Conservation (phyloP, 2,888 invertebrate species). For the Scaptomyza caliginosa region DNA sequence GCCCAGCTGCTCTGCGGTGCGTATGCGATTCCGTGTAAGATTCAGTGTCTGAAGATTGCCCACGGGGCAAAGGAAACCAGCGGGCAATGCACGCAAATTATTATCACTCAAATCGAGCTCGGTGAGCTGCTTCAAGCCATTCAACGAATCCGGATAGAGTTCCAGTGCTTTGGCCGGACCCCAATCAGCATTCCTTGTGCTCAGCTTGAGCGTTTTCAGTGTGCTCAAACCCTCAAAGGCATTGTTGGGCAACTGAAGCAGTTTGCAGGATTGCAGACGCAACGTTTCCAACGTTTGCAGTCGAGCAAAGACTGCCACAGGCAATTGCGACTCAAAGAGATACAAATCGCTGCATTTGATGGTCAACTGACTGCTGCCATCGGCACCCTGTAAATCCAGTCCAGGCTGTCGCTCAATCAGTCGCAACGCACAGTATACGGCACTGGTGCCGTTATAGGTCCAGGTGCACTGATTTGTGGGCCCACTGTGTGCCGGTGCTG, state of each 20-base stretch:
- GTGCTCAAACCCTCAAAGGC: constrained; percentile 92
- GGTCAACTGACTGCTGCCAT: constrained; percentile 89
- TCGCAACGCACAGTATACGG: constrained; percentile 88
- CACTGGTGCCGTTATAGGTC: constrained; percentile 84
- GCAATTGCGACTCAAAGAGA: constrained; percentile 91
- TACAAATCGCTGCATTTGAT: constrained; percentile 92
- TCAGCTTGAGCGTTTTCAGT: constrained; percentile 88
- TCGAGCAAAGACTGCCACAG: constrained; percentile 89
- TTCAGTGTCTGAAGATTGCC: constrained; percentile 92
- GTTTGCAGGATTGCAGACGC: constrained; percentile 91
- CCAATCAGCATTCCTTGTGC: constrained; percentile 93
- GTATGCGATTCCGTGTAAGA: constrained; percentile 92
- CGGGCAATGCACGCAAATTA: constrained; percentile 91
- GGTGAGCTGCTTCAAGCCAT: constrained; percentile 92
- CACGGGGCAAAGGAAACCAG: constrained; percentile 91
- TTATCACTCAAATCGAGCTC: constrained; percentile 92
- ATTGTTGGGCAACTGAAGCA: constrained; percentile 89
- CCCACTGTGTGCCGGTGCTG: constrained; percentile 60
- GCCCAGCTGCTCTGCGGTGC: constrained; percentile 91
- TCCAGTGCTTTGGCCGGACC: constrained; percentile 90
- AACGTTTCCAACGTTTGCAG: constrained; percentile 89
- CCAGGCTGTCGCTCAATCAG: constrained; percentile 88
- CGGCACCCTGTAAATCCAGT: constrained; percentile 86
- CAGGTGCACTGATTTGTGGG: constrained; percentile 84
- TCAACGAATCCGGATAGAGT: constrained; percentile 89